Evolutionary conservation across 2,888 invertebrate genomes (phyloP).

Genomic region (Dryomyza anilis): DNA sequence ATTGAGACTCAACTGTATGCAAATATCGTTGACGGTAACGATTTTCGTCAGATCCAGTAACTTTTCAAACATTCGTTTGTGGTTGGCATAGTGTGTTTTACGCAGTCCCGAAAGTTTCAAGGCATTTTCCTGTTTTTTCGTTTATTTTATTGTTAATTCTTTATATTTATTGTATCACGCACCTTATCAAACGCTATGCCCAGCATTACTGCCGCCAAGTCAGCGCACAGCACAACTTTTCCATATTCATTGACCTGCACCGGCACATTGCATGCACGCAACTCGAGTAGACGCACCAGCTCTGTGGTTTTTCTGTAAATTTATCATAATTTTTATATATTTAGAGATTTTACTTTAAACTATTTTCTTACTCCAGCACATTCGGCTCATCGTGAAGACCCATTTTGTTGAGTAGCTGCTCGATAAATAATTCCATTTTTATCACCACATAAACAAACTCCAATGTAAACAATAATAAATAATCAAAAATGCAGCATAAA

Average conservation of each 20-base stretch:
- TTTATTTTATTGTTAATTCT: neutral
- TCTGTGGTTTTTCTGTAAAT: conserved; percentile 55
- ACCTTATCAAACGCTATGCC: conserved; percentile 64
- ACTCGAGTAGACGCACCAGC: conserved; percentile 51
- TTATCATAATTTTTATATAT: neutral
- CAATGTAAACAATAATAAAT: too few species aligned
- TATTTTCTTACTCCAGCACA: conserved; percentile 45
- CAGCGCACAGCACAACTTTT: conserved; percentile 68
- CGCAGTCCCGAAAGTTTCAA: conserved; percentile 67
- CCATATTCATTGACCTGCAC: conserved; percentile 65
- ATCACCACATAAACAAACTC: too few species aligned
- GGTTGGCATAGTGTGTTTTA: conserved; percentile 64
- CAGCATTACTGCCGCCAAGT: conserved; percentile 65
- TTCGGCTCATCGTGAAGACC: conserved; percentile 51
- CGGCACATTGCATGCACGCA: conserved; percentile 52
- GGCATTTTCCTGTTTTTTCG: conserved; percentile 63
- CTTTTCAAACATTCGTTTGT: conserved; percentile 67
- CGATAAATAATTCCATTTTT: conserved; percentile 50
- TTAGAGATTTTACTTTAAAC: neutral
- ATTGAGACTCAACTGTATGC: conserved; percentile 65
- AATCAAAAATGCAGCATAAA: too few species aligned
- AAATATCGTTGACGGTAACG: conserved; percentile 65
- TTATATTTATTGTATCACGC: neutral
- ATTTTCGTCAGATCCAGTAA: conserved; percentile 66
- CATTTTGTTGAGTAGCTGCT: conserved; percentile 53